Percentiles rank a stretch among this genome's conserved stretches.
These are phyloP conservation scores for Corythaeola cristata DNA, from an alignment of 2,113 vertebrate species.

Conservation along the genomic window DNA sequence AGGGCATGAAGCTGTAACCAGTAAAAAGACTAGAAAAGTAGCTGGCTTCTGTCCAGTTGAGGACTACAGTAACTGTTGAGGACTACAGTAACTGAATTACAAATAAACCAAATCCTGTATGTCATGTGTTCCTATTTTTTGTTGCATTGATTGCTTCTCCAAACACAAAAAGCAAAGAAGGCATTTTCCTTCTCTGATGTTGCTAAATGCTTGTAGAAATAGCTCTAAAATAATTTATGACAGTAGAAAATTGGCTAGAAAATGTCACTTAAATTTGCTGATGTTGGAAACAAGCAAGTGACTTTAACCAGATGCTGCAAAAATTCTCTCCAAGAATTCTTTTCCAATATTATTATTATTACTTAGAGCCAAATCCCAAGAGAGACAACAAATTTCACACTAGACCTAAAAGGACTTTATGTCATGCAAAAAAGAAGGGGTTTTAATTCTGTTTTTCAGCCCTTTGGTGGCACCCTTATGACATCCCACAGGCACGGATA, in stretches of 20 bases:
- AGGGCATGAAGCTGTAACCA: neutral
- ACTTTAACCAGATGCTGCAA: neutral
- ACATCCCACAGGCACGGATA: neutral
- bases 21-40: neutral
- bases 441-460: neutral
- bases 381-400: neutral
- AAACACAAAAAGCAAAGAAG: neutral
- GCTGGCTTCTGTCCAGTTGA: neutral
- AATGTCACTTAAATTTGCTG: neutral
- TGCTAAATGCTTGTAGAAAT: neutral
- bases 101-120: neutral
- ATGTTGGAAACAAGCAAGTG: neutral
- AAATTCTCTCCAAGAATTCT: neutral
- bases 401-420: neutral
- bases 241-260: neutral
- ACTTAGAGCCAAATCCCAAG: neutral
- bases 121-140: neutral
- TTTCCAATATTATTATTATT: neutral
- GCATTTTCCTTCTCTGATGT: neutral
- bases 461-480: neutral
- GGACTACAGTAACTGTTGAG: neutral
- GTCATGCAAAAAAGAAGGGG: neutral
- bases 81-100: neutral
- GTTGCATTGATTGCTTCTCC: neutral
- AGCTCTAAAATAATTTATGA: neutral